Conservation (phyloP, 2,797 vertebrate species). For the Fundulus diaphanus region DNA sequence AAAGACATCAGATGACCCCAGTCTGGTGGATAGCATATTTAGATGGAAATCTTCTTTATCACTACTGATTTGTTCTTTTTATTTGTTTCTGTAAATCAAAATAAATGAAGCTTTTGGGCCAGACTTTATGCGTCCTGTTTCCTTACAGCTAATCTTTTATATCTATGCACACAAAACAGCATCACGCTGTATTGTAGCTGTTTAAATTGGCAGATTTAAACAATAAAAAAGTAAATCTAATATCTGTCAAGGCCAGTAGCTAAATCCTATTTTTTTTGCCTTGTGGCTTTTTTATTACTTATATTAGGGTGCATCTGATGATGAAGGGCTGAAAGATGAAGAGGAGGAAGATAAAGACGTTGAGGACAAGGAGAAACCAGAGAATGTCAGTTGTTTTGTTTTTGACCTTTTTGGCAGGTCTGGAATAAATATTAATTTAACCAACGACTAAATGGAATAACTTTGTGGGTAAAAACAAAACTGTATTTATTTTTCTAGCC, state of each 20-base stretch:
- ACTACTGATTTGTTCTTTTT: no score
- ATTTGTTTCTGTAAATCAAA: no score
- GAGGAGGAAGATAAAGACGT: conserved; percentile 40
- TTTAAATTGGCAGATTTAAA: not conserved
- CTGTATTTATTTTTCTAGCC: no score
- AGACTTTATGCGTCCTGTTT: no score
- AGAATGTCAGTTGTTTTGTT: conserved; percentile 38
- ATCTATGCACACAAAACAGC: not conserved
- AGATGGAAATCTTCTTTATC: no score
- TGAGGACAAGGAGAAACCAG: conserved; percentile 36
- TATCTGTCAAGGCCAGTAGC: not conserved
- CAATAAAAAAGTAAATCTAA: not conserved
- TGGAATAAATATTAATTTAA: not conserved
- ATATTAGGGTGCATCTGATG: not conserved
- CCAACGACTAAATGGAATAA: not conserved
- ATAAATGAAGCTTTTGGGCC: no score
- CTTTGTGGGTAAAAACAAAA: no score
- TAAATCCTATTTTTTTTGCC: not conserved
- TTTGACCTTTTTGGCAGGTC: not conserved
- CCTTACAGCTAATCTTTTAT: no score
- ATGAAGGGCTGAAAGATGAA: conserved; percentile 35
- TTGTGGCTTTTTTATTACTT: not conserved
- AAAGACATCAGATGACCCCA: no score
- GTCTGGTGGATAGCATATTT: no score
- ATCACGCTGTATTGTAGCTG: not conserved